Evolutionary conservation across 2,888 invertebrate species (phyloP), one percentile per base, ranked within the genome.

Genomic region (Drosophila vallismaia): DNA sequence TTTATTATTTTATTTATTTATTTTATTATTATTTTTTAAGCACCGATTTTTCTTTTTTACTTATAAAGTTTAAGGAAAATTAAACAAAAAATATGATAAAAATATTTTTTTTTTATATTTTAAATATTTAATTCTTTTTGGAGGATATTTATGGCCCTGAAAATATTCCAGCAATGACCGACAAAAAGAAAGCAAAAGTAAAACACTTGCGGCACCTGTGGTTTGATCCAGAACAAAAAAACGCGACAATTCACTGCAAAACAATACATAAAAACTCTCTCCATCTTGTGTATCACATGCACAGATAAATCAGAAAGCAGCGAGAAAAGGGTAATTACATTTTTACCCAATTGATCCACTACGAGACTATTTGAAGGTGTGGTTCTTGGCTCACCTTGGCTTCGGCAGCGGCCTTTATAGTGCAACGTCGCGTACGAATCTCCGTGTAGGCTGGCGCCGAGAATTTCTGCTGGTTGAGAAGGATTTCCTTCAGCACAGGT

Each of bases 361-460:
- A 28, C 9, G 50, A 28, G 14, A 5, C 26, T 36, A 28, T 38
- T 19, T 14, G 9, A 50, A 46, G 44, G 44, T 56, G 31, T 46
- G 29, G 3, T 45, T 59, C 14, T 26, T 36, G 29, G 40, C 77
- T 88, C 82, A 90, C 89, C 89, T 90, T 89, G 72, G 48, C 77
- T 62, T 73, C 80, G 12, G 55, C 52, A 5, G 58, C 31, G 3
- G 62, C 74, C 68, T 76, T 80, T 57, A 76, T 74, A 49, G 78
- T 77, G 58, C 83, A 83, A 74, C 78, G 84, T 56, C 88, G 78
- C 55, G 88, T 85, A 46, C 89, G 89, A 49, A 90, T 88, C 76
- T 90, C 85, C 38, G 79, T 83, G 55, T 89, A 89, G 0, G 89
- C 89, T 67, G 89, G 86, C 42, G 89, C 74, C 31, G 88, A 85